Conservation (phyloP, 2,797 vertebrate species). For the Calcarius lapponicus region DNA sequence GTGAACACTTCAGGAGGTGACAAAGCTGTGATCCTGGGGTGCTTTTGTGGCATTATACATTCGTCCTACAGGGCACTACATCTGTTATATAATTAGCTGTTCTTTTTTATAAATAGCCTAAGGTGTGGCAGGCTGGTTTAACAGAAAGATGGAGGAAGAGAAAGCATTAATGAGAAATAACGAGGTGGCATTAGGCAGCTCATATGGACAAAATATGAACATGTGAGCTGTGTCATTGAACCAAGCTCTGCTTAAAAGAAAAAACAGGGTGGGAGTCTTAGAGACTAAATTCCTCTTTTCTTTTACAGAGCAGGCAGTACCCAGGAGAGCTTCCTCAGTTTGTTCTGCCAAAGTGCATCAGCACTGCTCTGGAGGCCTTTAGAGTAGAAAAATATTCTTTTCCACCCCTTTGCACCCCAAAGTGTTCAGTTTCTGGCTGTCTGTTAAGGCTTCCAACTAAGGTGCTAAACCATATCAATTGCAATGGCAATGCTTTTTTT, state of each 20-base stretch:
- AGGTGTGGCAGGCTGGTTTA: background rate
- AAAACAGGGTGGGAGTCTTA: background rate
- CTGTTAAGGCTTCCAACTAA: constrained; percentile 47
- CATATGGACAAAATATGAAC: background rate
- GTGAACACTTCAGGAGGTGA: background rate
- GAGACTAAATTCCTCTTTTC: background rate
- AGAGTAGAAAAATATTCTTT: background rate
- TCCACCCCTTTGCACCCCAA: background rate
- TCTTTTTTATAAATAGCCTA: constrained; percentile 3
- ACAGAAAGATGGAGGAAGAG: background rate
- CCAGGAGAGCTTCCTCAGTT: background rate
- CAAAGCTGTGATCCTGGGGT: background rate
- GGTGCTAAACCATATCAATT: constrained; percentile 53
- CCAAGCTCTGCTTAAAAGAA: background rate
- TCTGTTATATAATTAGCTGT: constrained; percentile 35
- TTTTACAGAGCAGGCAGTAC: background rate
- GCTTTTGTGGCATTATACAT: background rate
- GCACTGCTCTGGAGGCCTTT: background rate
- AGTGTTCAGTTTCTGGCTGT: constrained; percentile 19
- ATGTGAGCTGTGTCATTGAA: background rate
- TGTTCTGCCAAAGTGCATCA: constrained; percentile 22
- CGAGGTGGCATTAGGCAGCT: background rate
- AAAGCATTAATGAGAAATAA: constrained; percentile 13
- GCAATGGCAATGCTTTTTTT: background rate
- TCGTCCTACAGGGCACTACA: background rate